Conservation (phyloP, 2,888 invertebrate genomes). For the Chesias legatella region DNA sequence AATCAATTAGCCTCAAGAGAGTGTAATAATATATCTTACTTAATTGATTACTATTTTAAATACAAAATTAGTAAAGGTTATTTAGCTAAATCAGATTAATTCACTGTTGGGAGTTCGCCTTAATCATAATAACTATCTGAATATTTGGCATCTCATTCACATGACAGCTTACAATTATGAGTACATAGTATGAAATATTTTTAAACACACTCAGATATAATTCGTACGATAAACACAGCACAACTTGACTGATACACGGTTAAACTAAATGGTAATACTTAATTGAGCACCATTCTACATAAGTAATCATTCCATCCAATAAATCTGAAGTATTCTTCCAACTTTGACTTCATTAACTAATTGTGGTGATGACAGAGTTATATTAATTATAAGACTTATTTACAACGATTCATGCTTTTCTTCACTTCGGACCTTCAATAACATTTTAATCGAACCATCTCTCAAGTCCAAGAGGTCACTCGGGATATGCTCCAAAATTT, state of each 20-base stretch:
- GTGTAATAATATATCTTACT: constrained; percentile 37
- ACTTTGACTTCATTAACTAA: constrained; percentile 1
- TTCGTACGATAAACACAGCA: constrained; percentile 63
- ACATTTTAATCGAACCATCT: background rate
- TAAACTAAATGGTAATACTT: constrained; percentile 38
- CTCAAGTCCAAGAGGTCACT: too few relatives aligned
- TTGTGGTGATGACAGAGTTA: constrained; percentile 9
- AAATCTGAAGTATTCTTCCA: background rate
- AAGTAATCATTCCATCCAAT: background rate
- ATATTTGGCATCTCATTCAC: constrained; percentile 77
- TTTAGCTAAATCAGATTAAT: too few relatives aligned
- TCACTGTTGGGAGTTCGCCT: too few relatives aligned
- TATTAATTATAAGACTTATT: constrained; percentile 16
- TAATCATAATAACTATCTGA: constrained; percentile 46
- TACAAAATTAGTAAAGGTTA: too few relatives aligned
- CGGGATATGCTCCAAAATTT: too few relatives aligned
- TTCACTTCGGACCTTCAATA: background rate
- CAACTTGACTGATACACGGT: constrained; percentile 49
- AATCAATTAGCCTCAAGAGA: constrained; percentile 51
- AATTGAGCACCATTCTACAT: constrained; percentile 36
- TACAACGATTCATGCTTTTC: constrained; percentile 4
- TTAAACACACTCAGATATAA: constrained; percentile 55
- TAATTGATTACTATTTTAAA: constrained; percentile 45
- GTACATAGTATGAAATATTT: constrained; percentile 32
- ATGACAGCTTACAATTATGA: constrained; percentile 51